Base-by-base conservation (phyloP, 2,797 vertebrate species). In the Hippocampus kuda region DNA sequence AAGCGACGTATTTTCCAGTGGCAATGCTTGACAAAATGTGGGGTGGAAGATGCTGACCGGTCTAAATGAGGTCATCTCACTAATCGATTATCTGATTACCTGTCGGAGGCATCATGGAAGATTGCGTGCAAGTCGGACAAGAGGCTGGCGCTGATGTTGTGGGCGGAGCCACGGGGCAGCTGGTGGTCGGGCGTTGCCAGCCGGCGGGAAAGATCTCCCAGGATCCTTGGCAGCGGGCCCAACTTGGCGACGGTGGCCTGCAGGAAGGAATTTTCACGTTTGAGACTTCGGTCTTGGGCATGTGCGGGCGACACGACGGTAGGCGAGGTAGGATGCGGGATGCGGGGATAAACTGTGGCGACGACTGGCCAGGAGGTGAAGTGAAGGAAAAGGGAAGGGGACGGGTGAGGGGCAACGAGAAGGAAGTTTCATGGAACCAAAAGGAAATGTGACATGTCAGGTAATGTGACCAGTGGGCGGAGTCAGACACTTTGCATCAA, bases 201-300 rank as follows among this genome's bases (percentile, higher is more conserved):
- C 54, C 92, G 92, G 79, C 92, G 93, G 63, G 93, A 91, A 75
- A 99, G 96, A 74, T 98, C 94, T 26, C 92, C 92, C 81, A 98
- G 93, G 70, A 99, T 95, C 77, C 93, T 93, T 63, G 97, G 97
- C 76, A 99, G 90, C 18, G 95, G 95, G 73, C 95, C 96, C 86
- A 99, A 84, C 88, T 97, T 97, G 70, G 94, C 94, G 84, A 97
- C 92, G 1, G 95, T 97, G 54, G 94, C 95, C 97, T 99, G 95
- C 93, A 96, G 95, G 91, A 97, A 98, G 93, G 96, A 98, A 94
- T 98, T 98, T 93, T 98, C 96, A 96, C 94, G 94, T 94, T 98
- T 92, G 89, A 61, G 59, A 60, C 53, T 66, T 65, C 42, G 72
- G 34, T 38, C 34, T 38, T 6, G 34, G 34, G 34, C 59, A 54